Base-by-base conservation (phyloP, 2,797 vertebrate species). In the Leuciscus waleckii region DNA sequence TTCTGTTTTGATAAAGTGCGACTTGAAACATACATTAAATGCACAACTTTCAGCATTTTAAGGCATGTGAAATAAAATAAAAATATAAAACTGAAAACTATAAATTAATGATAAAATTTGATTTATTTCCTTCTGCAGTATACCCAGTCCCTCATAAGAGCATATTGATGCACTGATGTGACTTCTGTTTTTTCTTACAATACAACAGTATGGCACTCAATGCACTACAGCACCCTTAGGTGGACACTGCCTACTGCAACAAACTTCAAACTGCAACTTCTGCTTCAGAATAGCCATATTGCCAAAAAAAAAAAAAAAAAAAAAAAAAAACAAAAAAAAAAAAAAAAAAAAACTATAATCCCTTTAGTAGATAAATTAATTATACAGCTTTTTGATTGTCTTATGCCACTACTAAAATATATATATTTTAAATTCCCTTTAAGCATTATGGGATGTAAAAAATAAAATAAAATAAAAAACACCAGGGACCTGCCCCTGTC, bases 1-100 rank as follows among this genome's bases (percentile, higher is more conserved):
- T 68, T 80, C 37, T 85, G 26, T 71, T 81, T 83, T 21, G 73
- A 77, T 73, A 79, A 84, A 82, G 78, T 76, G 23, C 56, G 23
- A 71, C 37, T 82, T 5, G 39, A 79, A 75, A 17, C 37, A 49
- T 79, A 82, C 56, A 82, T 32, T 11, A 58, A 82, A 71, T 41
- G 80, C 29, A 80, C 68, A 73, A 43, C 43, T 23, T 71, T 77
- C 67, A 61, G 37, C 19, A 79, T 69, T 26, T 70, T 37, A 49
- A 70, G 26, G 16, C 29, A 75, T 83, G 29, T 83, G 70, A 71
- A 83, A 65, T 49, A 51, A 4, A 70, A 58, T 69, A 1, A 2
- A 26, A 81, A 69, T 80, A 23, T 51, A 43, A 58, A 76, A 26
- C 49, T 16, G 0, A 77, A 54, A 76, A 58, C 23, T 54, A 37